Base-by-base conservation (phyloP, 2,113 vertebrate genomes). In the Oreocharis arfaki region DNA sequence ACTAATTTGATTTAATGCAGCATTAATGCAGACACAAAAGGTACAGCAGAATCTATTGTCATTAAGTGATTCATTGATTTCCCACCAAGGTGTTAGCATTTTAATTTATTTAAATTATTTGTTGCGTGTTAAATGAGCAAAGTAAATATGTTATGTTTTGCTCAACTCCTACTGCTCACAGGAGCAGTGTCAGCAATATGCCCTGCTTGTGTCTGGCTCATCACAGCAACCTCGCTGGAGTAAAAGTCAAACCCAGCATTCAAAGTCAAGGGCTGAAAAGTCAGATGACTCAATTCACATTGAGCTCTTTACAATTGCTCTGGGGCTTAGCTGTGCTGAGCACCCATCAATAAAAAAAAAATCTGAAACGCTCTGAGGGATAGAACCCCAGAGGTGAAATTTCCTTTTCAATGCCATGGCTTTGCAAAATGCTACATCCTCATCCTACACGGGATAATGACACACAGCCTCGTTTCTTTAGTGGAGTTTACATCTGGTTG, bases 101-200 rank as follows among this genome's bases (percentile, higher is more conserved):
- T 95, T 87, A 96, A 96, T 95, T 95, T 92, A 95, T 95, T 95
- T 92, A 95, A 93, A 94, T 94, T 65, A 94, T 93, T 94, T 90
- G 82, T 79, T 88, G 87, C 88, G 90, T 74, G 64, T 70, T 84
- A 92, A 96, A 95, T 70, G 83, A 94, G 71, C 44, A 91, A 93
- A 96, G 89, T 86, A 96, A 96, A 95, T 90, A 94, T 0, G 0
- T 21, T 71, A 30, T 12, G 47, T 55, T 90, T 94, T 83, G 50
- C 70, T 84, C 59, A 27, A 16, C 82, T 93, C 93, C 82, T 80
- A 9, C 67, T 28, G 59, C 32, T 85, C 18, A 20, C 55, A 92
- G 75, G 18, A 94, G 85, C 90, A 68, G 71, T 27, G 85, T 94
- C 93, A 96, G 92, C 92, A 92, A 67, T 55, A 59, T 0, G 6